Evolutionary conservation across 1,140 invertebrate species (phyloP), one percentile per base, ranked within the genome.

Genomic region (Tetragonula clypearis): DNA sequence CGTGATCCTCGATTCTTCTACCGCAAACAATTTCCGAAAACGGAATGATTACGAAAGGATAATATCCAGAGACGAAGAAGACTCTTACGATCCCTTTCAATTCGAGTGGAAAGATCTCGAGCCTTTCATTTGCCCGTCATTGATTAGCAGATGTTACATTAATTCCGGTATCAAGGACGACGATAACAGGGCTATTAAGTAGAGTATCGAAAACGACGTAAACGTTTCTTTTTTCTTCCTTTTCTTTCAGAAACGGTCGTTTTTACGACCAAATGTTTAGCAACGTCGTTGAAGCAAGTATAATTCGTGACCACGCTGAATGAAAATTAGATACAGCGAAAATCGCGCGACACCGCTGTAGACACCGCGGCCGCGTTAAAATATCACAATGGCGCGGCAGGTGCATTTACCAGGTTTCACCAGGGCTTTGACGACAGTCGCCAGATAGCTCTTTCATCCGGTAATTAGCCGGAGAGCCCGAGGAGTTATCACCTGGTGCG

Each of bases 401-500:
- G 83, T 88, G 84, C 77, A 90, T 88, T 90, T 92, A 90, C 81
- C 49, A 86, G 86, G 68, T 85, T 84, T 82, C 81, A 62, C 77
- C 73, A 71, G 81, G 82, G 90, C 91, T 92, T 92, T 93, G 92
- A 93, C 92, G 90, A 88, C 90, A 88, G 83, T 93, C 90, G 89
- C 93, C 89, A 90, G 90, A 93, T 93, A 93, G 90, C 92, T 92
- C 92, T 93, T 94, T 92, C 92, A 92, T 93, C 89, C 92, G 88
- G 92, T 93, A 94, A 94, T 94, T 94, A 94, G 90, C 90, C 87
- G 82, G 87, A 94, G 88, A 92, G 92, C 91, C 86, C 88, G 88
- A 90, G 90, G 87, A 94, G 86, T 93, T 94, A 94, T 94, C 93
- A 86, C 86, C 86, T 91, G 79, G 86, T 90, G 80, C 87, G 91